Conservation (phyloP, 2,797 vertebrate genomes). For the Gambusia yucatana region DNA sequence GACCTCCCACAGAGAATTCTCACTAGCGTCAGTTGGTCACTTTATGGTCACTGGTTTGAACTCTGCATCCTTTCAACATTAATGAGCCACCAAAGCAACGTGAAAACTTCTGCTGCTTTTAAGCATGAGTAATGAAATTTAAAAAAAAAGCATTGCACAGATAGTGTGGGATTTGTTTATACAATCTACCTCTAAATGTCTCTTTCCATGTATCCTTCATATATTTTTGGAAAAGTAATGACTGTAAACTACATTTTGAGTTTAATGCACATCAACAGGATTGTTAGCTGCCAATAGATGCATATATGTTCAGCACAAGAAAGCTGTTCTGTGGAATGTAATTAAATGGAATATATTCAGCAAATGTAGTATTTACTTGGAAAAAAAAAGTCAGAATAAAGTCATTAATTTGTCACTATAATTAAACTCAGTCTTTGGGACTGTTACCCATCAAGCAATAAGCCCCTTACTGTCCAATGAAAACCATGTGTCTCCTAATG, state of each 20-base stretch:
- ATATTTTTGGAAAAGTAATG: background rate
- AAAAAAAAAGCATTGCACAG: background rate
- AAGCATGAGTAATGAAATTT: conserved; percentile 23
- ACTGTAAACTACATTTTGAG: too few species aligned
- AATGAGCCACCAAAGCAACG: conserved; percentile 39
- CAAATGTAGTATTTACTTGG: background rate
- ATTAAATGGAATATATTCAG: background rate
- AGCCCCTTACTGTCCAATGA: background rate
- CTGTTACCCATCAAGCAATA: background rate
- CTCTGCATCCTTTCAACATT: conserved; percentile 34
- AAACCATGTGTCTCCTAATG: background rate
- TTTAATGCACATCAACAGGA: background rate
- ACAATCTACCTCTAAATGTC: background rate
- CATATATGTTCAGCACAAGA: background rate
- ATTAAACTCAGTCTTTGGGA: background rate
- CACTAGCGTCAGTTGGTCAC: conserved; percentile 57
- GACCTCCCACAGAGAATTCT: conserved; percentile 66
- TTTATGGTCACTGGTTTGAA: conserved; percentile 54
- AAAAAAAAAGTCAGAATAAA: background rate
- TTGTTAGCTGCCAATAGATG: background rate
- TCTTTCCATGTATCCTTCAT: background rate
- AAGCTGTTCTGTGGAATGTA: background rate
- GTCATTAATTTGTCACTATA: background rate
- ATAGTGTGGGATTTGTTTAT: background rate
- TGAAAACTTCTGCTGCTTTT: conserved; percentile 20